Conservation (phyloP, 2,888 invertebrate species). For the Cerastoderma edule region DNA sequence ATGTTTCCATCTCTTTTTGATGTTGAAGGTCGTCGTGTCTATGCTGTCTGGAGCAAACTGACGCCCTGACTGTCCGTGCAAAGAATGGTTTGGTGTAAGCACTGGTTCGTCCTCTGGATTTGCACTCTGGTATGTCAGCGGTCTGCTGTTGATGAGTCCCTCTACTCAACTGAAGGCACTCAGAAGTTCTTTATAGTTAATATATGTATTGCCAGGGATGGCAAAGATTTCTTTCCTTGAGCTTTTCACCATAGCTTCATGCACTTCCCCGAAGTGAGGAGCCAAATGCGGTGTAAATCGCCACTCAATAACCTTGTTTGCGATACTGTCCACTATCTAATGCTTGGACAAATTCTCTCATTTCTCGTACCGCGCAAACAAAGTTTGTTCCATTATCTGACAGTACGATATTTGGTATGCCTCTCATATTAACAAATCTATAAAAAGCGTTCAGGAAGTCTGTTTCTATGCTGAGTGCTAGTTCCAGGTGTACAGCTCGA, state of each 20-base stretch:
- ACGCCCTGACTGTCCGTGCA: slow-evolving; percentile 50
- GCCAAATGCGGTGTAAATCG: slow-evolving; percentile 56
- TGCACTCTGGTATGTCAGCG: slow-evolving; percentile 35
- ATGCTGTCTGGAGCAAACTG: slow-evolving; percentile 42
- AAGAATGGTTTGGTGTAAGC: slow-evolving; percentile 58
- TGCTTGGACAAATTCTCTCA: slow-evolving; percentile 1
- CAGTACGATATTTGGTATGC: slow-evolving; percentile 36
- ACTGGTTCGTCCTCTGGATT: slow-evolving; percentile 28
- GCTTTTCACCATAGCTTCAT: slow-evolving; percentile 48
- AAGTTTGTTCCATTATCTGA: slow-evolving; percentile 59
- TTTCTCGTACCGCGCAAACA: slow-evolving; percentile 38
- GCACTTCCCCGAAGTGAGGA: slow-evolving; percentile 57
- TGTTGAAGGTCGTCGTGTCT: slow-evolving; percentile 9
- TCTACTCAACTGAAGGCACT: slow-evolving; percentile 49
- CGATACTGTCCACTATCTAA: slow-evolving; percentile 31
- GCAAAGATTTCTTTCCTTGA: too few species aligned
- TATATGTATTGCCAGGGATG: slow-evolving; percentile 3
- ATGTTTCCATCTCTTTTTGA: too few species aligned
- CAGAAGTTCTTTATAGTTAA: slow-evolving; percentile 10
- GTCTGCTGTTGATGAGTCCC: slow-evolving; percentile 41
- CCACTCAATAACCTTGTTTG: slow-evolving; percentile 48
- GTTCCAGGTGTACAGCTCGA: slow-evolving; percentile 58
- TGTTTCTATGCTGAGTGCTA: slow-evolving; percentile 42
- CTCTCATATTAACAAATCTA: slow-evolving; percentile 41
- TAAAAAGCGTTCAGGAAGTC: slow-evolving; percentile 55